These are phyloP conservation scores for Tichodroma muraria DNA, from an alignment of 2,113 vertebrate genomes.

Conservation along the genomic window DNA sequence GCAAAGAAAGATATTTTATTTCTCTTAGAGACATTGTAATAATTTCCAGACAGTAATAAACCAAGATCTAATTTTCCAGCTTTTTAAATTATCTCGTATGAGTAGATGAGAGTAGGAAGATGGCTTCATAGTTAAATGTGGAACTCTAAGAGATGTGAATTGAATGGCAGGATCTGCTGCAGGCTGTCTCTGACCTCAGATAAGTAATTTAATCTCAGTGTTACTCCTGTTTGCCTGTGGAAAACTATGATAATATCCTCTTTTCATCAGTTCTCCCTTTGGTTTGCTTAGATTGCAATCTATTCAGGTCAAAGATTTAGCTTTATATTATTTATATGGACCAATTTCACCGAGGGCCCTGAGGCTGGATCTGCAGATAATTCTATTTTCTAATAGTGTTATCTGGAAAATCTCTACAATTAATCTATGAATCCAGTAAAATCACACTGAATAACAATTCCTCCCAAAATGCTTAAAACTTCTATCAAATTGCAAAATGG, in stretches of 20 bases:
- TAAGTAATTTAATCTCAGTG: background rate
- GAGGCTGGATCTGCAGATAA: background rate
- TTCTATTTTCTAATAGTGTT: background rate
- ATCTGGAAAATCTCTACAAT: constrained; percentile 13
- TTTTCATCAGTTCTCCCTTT: constrained; percentile 11
- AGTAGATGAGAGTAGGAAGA: background rate
- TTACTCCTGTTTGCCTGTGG: background rate
- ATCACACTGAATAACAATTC: background rate
- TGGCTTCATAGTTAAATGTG: background rate
- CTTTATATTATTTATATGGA: background rate
- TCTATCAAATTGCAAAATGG: background rate
- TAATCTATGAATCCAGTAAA: background rate
- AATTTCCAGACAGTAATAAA: background rate
- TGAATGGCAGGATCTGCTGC: background rate
- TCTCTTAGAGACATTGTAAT: background rate
- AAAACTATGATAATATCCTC: background rate
- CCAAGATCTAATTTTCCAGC: background rate
- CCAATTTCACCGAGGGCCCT: background rate
- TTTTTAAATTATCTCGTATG: background rate
- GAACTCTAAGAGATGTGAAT: background rate
- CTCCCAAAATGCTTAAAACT: background rate
- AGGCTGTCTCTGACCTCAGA: background rate
- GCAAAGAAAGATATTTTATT: background rate
- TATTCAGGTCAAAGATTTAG: constrained; percentile 34
- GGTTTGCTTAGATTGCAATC: constrained; percentile 19